A percentile compares a stretch with the other conserved stretches of the same genome.
Conservation (phyloP, 2,113 vertebrate genomes). For the Ploceus nigricollis region DNA sequence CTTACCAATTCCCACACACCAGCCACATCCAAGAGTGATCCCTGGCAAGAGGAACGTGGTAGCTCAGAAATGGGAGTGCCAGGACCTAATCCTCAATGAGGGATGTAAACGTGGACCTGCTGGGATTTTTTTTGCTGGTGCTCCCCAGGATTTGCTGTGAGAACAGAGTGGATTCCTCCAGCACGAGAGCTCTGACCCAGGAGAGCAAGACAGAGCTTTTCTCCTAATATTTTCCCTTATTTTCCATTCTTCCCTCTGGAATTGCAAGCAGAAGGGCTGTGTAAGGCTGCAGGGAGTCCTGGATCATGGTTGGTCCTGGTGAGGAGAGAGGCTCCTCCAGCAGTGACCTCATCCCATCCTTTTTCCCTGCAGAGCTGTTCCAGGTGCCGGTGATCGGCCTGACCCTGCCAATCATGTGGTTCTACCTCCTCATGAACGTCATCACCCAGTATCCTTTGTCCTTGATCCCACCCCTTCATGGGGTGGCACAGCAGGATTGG, state of each 20-base stretch:
- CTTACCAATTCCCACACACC: not conserved
- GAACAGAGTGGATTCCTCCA: not conserved
- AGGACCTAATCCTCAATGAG: not conserved
- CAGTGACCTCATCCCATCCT: not conserved
- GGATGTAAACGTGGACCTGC: fast-evolving
- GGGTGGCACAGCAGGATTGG: not conserved
- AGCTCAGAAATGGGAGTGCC: not conserved
- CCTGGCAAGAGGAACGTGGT: not conserved
- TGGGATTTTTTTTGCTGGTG: not conserved
- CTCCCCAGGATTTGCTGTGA: fast-evolving
- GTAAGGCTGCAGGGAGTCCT: not conserved
- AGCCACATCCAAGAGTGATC: not conserved
- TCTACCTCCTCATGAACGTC: constrained; percentile 92
- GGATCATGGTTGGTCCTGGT: fast-evolving
- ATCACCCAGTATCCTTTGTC: constrained; percentile 94
- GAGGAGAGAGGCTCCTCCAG: not conserved
- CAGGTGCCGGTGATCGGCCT: constrained; percentile 77
- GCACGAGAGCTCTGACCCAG: not conserved
- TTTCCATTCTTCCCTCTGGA: fast-evolving
- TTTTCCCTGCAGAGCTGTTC: constrained; percentile 76
- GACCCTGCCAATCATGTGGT: constrained; percentile 88
- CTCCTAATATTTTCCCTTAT: not conserved
- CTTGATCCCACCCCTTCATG: not conserved
- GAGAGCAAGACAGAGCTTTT: not conserved
- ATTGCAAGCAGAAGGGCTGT: not conserved